Base-by-base conservation (phyloP, 2,888 invertebrate genomes). In the Lithosia quadra region DNA sequence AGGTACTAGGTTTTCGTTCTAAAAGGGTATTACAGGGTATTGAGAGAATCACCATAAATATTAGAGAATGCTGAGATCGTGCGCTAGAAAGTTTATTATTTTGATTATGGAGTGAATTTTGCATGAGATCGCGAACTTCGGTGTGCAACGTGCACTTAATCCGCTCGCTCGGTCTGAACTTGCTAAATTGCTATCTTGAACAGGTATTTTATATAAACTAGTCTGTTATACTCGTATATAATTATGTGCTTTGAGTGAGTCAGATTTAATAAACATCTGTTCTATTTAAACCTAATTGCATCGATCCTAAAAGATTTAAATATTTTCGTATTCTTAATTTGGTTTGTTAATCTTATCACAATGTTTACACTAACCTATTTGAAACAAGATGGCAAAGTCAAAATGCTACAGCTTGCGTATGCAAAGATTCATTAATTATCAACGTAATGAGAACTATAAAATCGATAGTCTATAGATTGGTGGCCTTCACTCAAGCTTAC, bases 41-140 rank as follows among this genome's bases (percentile, higher is more conserved):
- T n/a, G n/a, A n/a, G n/a, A n/a, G n/a, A n/a, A 55, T 22, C 88
- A 84, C 86, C 85, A 89, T 89, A 88, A 86, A 88, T 90, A 90
- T 89, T 88, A 86, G 72, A 80, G 85, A 84, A 86, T 86, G 84
- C 84, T 78, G 84, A 86, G 85, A 88, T 84, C 85, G 86, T 75
- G 70, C 56, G 72, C 65, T 60, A 73, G 66, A 75, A 69, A 68
- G 75, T 76, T 74, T 55, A 68, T 5, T 71, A 77, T 71, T 79
- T 68, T 72, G 76, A 73, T 73, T 74, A 72, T 63, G 67, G 28
- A 63, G 73, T 77, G 71, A 77, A 77, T 79, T 73, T 81, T 76
- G 66, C 65, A 81, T 71, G 73, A 80, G 72, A 57, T 65, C 21
- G 34, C 63, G 33, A 56, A 34, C 55, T 69, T 66, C 66, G 71